Percentiles rank a stretch among this genome's conserved stretches.
Conservation (phyloP, 2,888 invertebrate genomes). For the Pammene aurita region DNA sequence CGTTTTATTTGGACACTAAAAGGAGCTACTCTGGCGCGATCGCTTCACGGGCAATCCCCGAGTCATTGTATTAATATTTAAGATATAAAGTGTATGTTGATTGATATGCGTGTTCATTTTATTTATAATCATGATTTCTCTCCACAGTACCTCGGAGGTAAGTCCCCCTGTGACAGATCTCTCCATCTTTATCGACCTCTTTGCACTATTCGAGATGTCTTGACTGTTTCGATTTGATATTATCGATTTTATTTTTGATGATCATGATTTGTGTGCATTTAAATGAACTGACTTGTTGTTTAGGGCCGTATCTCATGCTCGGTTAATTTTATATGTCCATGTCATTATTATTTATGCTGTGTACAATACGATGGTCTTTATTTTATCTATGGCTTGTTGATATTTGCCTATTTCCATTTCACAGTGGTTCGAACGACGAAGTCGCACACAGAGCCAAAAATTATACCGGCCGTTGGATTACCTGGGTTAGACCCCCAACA, state of each 20-base stretch:
- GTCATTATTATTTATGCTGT: constrained; percentile 35
- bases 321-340: constrained; percentile 36
- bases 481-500: constrained; percentile 28
- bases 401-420: constrained; percentile 42
- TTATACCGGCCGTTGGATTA: constrained; percentile 34
- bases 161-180: constrained; percentile 62
- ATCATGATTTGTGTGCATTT: constrained; percentile 43
- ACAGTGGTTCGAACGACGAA: constrained; percentile 38
- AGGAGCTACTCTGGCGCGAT: constrained; percentile 36
- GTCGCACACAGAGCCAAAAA: constrained; percentile 37
- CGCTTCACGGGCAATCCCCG: constrained; percentile 63
- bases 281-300: constrained; percentile 41
- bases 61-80: constrained; percentile 78
- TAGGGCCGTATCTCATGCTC: constrained; percentile 34
- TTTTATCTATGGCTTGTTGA: constrained; percentile 42
- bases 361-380: constrained; percentile 39
- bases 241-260: constrained; percentile 43
- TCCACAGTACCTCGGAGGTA: constrained; percentile 77
- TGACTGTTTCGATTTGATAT: constrained; percentile 28
- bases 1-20: constrained; percentile 17
- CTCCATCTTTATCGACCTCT: constrained; percentile 39
- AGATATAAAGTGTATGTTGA: constrained; percentile 83
- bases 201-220: constrained; percentile 43
- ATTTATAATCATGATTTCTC: constrained; percentile 78
- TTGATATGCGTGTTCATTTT: constrained; percentile 79